Evolutionary conservation across 2,888 invertebrate genomes (phyloP).

Genomic region (Oscheius onirici): DNA sequence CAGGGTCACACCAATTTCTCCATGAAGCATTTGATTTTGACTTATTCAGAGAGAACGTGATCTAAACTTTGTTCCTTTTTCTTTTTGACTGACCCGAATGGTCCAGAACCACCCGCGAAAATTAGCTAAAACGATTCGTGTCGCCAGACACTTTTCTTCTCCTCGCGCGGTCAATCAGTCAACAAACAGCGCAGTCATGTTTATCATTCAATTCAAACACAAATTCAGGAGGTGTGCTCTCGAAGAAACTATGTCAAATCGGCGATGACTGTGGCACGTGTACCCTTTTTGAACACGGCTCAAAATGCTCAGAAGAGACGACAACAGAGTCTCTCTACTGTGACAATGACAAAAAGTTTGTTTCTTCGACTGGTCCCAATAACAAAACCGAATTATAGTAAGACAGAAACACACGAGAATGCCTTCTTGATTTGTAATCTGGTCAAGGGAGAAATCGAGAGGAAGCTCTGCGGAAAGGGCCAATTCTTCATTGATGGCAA

Average conservation of each 20-base stretch:
- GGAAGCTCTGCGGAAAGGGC: slow-evolving; percentile 55
- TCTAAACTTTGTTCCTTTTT: no score
- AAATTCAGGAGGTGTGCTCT: slow-evolving; percentile 43
- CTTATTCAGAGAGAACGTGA: no score
- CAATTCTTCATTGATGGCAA: slow-evolving; percentile 66
- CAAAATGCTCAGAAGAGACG: slow-evolving; percentile 54
- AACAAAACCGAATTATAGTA: slow-evolving; percentile 46
- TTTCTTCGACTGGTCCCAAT: background rate
- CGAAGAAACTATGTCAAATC: slow-evolving; percentile 56
- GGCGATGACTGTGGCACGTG: slow-evolving; percentile 59
- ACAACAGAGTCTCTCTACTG: slow-evolving; percentile 60
- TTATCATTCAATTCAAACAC: no score
- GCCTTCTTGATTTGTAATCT: slow-evolving; percentile 66
- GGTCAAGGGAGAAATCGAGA: slow-evolving; percentile 53
- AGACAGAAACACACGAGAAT: slow-evolving; percentile 67
- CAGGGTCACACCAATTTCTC: background rate
- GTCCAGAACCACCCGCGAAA: no score
- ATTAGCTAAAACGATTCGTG: no score
- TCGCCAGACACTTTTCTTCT: background rate
- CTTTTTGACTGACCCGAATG: no score
- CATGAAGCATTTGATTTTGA: background rate
- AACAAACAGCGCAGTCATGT: no score
- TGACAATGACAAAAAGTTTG: slow-evolving; percentile 58
- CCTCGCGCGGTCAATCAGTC: background rate
- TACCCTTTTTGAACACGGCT: slow-evolving; percentile 51